phyloP scores from a whole-genome alignment of 2,113 vertebrate genomes.

The Oenanthe oenanthe region DNA sequence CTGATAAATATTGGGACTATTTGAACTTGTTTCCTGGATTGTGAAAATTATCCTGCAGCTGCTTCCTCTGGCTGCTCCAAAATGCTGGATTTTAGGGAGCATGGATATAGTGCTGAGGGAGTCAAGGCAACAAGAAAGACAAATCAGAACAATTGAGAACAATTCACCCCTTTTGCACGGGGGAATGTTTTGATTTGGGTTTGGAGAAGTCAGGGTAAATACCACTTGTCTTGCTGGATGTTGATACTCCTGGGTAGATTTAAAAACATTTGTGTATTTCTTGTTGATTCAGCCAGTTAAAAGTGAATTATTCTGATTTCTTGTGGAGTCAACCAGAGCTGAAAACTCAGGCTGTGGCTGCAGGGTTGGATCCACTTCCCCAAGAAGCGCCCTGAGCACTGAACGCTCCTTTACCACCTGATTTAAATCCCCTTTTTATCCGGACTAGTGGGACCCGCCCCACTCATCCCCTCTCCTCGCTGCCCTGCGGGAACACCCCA shows the following conservation, averaged over 20 bases:
- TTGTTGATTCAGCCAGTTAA: background rate
- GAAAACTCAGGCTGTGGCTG: background rate
- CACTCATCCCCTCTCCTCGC: background rate
- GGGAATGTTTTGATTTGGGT: background rate
- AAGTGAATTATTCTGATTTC: background rate
- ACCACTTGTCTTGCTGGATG: background rate
- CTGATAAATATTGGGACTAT: slow-evolving; percentile 21
- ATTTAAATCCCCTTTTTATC: background rate
- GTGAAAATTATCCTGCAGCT: slow-evolving; percentile 6
- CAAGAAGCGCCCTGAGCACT: background rate
- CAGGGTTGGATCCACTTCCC: background rate
- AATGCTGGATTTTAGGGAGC: background rate
- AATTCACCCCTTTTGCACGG: background rate
- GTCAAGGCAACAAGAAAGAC: background rate
- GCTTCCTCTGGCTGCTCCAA: background rate
- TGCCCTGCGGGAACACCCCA: background rate
- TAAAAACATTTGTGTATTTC: fast-evolving
- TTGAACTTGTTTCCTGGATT: slow-evolving; percentile 28
- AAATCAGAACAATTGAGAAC: background rate
- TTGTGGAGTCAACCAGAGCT: background rate
- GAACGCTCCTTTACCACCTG: background rate
- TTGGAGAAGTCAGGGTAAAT: background rate
- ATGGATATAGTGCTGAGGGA: background rate
- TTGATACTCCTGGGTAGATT: background rate
- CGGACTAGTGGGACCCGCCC: fast-evolving